Percentiles rank a stretch among this genome's conserved stretches.
Evolutionary conservation across 2,113 vertebrate species (phyloP).

Genomic region (Psilopogon haemacephalus): DNA sequence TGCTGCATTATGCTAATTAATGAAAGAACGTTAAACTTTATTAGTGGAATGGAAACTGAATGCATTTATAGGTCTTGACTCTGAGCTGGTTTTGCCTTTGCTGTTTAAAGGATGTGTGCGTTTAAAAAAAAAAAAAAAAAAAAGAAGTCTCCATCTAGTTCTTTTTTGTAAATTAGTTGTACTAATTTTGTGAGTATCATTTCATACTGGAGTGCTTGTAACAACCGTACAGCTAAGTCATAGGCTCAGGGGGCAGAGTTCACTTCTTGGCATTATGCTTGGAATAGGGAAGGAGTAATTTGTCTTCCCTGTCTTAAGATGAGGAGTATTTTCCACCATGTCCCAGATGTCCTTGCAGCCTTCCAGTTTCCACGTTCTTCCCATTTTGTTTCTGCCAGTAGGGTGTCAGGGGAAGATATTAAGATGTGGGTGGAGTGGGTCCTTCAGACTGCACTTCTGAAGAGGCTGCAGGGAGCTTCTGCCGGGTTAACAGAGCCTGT

Average conservation of each 20-base stretch:
- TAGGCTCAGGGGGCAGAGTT: slow-evolving; percentile 30
- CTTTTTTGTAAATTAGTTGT: background rate
- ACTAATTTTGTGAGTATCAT: background rate
- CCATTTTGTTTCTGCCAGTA: background rate
- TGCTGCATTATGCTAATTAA: background rate
- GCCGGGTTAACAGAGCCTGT: rapidly evolving
- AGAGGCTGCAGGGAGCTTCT: background rate
- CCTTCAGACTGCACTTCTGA: background rate
- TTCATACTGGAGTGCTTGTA: background rate
- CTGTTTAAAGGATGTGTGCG: background rate
- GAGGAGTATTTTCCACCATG: rapidly evolving
- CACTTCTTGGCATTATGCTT: background rate
- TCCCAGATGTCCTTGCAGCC: background rate
- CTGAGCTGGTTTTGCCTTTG: background rate
- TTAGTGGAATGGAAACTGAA: background rate
- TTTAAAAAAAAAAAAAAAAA: background rate
- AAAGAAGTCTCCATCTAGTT: background rate
- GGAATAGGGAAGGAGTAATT: background rate
- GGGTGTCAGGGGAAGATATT: background rate
- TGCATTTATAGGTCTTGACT: background rate
- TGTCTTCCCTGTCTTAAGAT: background rate
- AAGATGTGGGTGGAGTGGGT: background rate
- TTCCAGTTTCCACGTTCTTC: background rate
- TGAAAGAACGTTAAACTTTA: slow-evolving; percentile 21
- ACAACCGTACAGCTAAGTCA: background rate